Conservation (phyloP, 2,797 vertebrate species). For the Centroberyx gerrardi region DNA sequence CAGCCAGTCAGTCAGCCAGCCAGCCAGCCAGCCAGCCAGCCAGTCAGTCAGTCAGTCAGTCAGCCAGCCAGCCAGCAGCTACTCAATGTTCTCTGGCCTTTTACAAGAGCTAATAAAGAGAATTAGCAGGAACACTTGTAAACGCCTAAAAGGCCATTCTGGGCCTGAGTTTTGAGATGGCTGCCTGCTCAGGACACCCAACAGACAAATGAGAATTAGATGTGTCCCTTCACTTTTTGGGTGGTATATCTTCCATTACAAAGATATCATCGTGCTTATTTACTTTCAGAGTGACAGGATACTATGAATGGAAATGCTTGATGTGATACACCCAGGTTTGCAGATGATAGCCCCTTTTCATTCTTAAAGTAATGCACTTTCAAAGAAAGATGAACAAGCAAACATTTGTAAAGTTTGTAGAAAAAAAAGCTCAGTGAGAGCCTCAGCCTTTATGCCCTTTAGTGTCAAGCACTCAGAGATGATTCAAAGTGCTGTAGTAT, state of each 20-base stretch:
- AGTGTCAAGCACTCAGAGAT: constrained; percentile 52
- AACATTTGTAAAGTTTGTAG: constrained; percentile 13
- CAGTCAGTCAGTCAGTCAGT: not conserved
- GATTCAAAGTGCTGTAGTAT: constrained; percentile 62
- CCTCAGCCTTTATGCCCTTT: constrained; percentile 29
- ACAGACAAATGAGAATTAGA: constrained; percentile 32
- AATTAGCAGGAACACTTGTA: constrained; percentile 70
- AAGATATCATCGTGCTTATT: not conserved
- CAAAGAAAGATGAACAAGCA: constrained; percentile 10
- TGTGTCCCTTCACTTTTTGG: constrained; percentile 1
- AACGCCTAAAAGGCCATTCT: constrained; percentile 53
- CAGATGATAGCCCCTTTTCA: constrained; percentile 18
- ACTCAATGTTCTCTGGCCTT: constrained; percentile 70
- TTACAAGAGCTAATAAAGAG: constrained; percentile 73
- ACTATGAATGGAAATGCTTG: not conserved
- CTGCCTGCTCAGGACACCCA: constrained; percentile 45
- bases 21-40: constrained; percentile 14
- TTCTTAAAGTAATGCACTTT: constrained; percentile 2
- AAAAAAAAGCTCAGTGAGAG: constrained; percentile 21
- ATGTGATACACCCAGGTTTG: constrained; percentile 7
- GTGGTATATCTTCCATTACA: constrained; percentile 8
- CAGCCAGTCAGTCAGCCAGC: not conserved
- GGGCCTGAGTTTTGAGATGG: constrained; percentile 37
- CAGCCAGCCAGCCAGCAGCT: constrained; percentile 29
- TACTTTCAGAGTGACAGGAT: not conserved